Evolutionary conservation across 2,888 invertebrate genomes (phyloP).

Genomic region (Cremastobaeus sp.): DNA sequence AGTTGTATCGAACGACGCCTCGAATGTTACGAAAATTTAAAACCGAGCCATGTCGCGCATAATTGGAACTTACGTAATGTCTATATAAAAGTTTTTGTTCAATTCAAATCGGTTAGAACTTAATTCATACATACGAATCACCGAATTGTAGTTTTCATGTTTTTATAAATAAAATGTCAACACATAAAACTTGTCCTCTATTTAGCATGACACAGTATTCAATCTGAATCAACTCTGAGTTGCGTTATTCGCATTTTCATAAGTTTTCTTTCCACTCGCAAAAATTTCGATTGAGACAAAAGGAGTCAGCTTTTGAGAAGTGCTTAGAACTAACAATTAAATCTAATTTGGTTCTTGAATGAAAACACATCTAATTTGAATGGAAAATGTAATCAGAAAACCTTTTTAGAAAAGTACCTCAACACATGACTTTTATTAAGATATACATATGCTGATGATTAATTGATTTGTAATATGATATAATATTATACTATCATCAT

Average conservation of each 20-base stretch:
- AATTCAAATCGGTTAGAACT: slow-evolving; percentile 66
- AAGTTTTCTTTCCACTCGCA: too few relatives aligned
- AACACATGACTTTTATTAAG: slow-evolving; percentile 78
- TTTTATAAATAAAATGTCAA: slow-evolving; percentile 74
- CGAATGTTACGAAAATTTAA: slow-evolving; percentile 63
- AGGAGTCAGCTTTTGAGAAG: background rate
- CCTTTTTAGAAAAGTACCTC: slow-evolving; percentile 78
- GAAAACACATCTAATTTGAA: slow-evolving; percentile 27
- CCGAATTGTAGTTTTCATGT: slow-evolving; percentile 73
- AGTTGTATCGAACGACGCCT: slow-evolving; percentile 25
- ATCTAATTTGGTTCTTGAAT: slow-evolving; percentile 12
- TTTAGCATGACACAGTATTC: background rate
- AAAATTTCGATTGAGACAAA: too few relatives aligned
- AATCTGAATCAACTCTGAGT: background rate
- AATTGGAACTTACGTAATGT: slow-evolving; percentile 31
- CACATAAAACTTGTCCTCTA: slow-evolving; percentile 6
- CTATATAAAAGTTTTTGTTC: slow-evolving; percentile 28
- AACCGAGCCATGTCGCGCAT: slow-evolving; percentile 72
- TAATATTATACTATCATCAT: slow-evolving; percentile 74
- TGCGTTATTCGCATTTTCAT: too few relatives aligned
- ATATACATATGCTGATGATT: slow-evolving; percentile 77
- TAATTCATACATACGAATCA: slow-evolving; percentile 69
- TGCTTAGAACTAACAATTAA: background rate
- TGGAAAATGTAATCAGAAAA: slow-evolving; percentile 62
- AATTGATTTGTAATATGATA: slow-evolving; percentile 73